Percentiles rank a stretch among this genome's conserved stretches.
These are phyloP conservation scores for Drosophila longiperda DNA, from an alignment of 2,888 invertebrate species.

Conservation along the genomic window DNA sequence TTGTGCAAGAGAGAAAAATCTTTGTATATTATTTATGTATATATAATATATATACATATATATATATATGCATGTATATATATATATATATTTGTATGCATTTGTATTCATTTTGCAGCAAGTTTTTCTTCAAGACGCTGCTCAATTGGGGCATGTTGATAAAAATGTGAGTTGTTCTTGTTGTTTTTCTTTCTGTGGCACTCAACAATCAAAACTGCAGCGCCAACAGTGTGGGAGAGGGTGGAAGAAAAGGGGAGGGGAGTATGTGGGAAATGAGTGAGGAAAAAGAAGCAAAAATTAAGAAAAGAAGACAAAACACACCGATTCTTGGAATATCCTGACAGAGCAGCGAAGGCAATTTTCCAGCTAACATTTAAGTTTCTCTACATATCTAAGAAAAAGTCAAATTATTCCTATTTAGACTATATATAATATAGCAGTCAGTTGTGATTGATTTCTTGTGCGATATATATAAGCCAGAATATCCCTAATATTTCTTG, in stretches of 20 bases:
- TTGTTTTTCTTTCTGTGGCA: slow-evolving; percentile 36
- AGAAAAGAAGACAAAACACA: neutral
- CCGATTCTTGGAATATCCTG: neutral
- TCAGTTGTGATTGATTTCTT: too few relatives aligned
- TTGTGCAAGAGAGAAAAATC: slow-evolving; percentile 21
- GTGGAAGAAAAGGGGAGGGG: neutral
- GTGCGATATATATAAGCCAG: too few relatives aligned
- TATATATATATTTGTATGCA: neutral
- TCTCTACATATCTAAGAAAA: neutral
- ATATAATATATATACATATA: neutral
- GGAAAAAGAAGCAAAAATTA: slow-evolving; percentile 10
- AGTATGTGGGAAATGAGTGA: neutral
- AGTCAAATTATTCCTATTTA: neutral
- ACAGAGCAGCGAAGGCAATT: neutral
- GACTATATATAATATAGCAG: neutral
- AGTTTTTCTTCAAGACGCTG: slow-evolving; percentile 38
- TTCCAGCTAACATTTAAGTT: neutral
- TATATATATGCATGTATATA: neutral
- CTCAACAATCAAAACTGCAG: slow-evolving; percentile 59
- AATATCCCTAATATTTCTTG: too few relatives aligned
- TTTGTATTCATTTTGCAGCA: slow-evolving; percentile 8
- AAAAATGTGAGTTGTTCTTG: slow-evolving; percentile 30
- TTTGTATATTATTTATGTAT: neutral
- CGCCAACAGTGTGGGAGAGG: neutral
- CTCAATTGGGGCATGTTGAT: slow-evolving; percentile 57